Conservation (phyloP, 2,797 vertebrate genomes). For the Squalus acanthias region DNA sequence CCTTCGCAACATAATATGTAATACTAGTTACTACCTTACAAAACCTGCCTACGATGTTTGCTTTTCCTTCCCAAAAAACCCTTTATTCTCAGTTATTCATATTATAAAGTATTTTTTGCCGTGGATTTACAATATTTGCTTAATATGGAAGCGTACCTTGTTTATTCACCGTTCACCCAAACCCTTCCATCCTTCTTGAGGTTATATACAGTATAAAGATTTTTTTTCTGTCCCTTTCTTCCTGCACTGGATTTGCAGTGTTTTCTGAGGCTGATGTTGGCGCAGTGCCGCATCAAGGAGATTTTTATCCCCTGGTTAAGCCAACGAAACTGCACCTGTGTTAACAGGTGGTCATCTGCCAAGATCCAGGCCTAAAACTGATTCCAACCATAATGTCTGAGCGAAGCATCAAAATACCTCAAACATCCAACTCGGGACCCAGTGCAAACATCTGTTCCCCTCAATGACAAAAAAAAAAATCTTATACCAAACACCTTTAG, state of each 20-base stretch:
- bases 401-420: background rate
- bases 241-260: background rate
- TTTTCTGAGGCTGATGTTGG: background rate
- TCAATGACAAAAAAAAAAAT: background rate
- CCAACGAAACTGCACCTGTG: background rate
- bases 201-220: background rate
- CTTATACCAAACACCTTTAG: background rate
- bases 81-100: background rate
- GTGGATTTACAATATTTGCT: background rate
- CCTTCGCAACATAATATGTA: background rate
- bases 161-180: background rate
- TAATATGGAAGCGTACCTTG: background rate
- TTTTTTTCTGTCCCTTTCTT: background rate
- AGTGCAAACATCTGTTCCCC: background rate
- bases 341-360: no score
- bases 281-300: background rate
- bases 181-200: background rate
- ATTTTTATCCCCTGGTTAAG: background rate
- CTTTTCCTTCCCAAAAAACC: background rate
- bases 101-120: no score
- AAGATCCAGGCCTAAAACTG: background rate
- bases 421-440: background rate
- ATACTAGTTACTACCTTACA: background rate
- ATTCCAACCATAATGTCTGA: background rate
- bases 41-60: background rate